Evolutionary conservation across 2,797 vertebrate genomes (phyloP).

Genomic region (Gobio occitaniae): DNA sequence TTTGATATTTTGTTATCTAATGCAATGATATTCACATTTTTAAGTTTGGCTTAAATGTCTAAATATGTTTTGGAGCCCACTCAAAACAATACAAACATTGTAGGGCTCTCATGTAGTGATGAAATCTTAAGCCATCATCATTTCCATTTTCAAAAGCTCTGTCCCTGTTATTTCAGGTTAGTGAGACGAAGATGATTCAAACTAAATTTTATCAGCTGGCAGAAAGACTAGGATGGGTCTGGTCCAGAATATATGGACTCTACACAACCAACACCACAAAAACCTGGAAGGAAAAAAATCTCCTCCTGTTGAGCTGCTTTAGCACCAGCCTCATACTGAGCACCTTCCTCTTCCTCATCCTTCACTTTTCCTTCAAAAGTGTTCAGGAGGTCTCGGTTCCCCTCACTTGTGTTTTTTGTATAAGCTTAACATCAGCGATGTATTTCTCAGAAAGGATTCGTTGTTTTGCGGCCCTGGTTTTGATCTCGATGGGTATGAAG

Average conservation of each 20-base stretch:
- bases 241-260: constrained; percentile 66
- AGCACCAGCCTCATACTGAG: constrained; percentile 77
- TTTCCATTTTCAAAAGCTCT: neutral
- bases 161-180: constrained; percentile 27
- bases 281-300: constrained; percentile 69
- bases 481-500: constrained; percentile 87
- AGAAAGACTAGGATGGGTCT: constrained; percentile 43
- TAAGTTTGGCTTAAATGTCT: neutral
- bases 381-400: constrained; percentile 57
- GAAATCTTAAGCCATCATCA: neutral
- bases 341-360: constrained; percentile 78
- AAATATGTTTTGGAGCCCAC: neutral
- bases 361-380: constrained; percentile 74
- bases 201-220: neutral
- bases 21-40: neutral
- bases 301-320: constrained; percentile 80
- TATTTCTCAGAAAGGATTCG: constrained; percentile 79
- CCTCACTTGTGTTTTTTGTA: constrained; percentile 67
- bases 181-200: neutral
- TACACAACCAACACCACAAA: constrained; percentile 76
- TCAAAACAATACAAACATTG: neutral
- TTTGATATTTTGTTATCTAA: neutral
- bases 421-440: constrained; percentile 67
- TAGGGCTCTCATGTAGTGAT: neutral
- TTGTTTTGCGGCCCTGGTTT: constrained; percentile 82